phyloP scores from a whole-genome alignment of 2,113 vertebrate species.

The human region DNA sequence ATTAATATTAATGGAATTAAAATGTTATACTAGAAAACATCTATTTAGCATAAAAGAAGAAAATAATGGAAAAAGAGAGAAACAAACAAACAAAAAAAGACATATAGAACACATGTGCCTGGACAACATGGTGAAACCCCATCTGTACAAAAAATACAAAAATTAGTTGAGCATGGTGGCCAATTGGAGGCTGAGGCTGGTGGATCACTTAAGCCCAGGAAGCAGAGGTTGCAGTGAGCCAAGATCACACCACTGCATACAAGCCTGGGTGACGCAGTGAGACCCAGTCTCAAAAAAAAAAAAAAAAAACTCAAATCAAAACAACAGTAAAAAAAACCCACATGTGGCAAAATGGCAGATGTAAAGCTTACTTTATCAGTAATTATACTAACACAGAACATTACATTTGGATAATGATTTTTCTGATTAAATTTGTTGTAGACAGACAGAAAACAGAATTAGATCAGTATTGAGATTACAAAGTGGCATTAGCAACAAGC shows the following conservation, averaged over 20 bases:
- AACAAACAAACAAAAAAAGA: background rate
- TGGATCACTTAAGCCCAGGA: too few relatives aligned
- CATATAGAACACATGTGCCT: background rate
- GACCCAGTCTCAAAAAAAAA: too few relatives aligned
- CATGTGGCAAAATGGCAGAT: background rate
- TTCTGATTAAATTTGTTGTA: constrained; percentile 68
- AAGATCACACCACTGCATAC: too few relatives aligned
- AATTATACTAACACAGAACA: background rate
- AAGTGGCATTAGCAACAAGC: background rate
- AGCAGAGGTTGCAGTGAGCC: too few relatives aligned
- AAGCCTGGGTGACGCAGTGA: too few relatives aligned
- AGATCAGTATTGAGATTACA: constrained; percentile 46
- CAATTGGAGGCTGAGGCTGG: too few relatives aligned
- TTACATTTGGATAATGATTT: constrained; percentile 44
- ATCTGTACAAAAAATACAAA: too few relatives aligned
- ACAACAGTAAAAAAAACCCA: too few relatives aligned
- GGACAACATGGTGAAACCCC: too few relatives aligned
- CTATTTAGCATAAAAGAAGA: background rate
- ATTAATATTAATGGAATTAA: background rate
- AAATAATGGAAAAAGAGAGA: background rate
- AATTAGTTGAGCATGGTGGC: too few relatives aligned
- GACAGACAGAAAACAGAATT: constrained; percentile 70
- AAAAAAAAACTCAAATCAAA: too few relatives aligned
- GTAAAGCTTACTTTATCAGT: background rate
- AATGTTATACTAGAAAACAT: background rate